phyloP scores from a whole-genome alignment of 1,140 invertebrate species.

The Formica selysi region DNA sequence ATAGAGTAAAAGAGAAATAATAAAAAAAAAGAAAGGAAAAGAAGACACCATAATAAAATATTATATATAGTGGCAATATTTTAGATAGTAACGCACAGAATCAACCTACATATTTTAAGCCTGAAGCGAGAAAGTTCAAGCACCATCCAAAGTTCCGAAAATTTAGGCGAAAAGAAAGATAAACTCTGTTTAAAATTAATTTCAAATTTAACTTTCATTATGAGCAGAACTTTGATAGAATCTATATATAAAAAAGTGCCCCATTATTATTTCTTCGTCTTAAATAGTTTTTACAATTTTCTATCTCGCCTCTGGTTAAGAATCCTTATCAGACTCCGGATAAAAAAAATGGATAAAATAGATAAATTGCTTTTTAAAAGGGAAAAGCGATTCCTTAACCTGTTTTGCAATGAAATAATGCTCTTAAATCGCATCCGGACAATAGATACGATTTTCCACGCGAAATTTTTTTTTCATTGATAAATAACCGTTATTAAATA shows the following conservation, averaged over 20 bases:
- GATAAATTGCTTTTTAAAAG: background rate
- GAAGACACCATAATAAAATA: background rate
- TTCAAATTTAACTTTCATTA: slow-evolving; percentile 44
- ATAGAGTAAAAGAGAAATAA: background rate
- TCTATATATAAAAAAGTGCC: background rate
- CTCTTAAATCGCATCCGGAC: background rate
- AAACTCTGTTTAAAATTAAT: slow-evolving; percentile 34
- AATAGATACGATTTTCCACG: slow-evolving; percentile 14
- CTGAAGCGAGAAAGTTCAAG: slow-evolving; percentile 10
- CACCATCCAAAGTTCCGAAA: background rate
- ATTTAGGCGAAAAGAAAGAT: slow-evolving; percentile 9
- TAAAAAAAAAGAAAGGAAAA: background rate
- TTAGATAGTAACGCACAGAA: background rate
- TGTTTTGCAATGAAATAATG: background rate
- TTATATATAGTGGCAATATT: background rate
- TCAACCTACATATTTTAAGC: background rate
- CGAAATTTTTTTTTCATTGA: slow-evolving; percentile 4
- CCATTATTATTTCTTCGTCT: slow-evolving; percentile 5
- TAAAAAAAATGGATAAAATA: slow-evolving; percentile 10
- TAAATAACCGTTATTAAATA: background rate
- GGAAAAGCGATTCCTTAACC: background rate
- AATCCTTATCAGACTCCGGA: background rate
- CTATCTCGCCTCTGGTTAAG: background rate
- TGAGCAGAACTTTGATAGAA: slow-evolving; percentile 23
- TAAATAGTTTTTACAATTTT: slow-evolving; percentile 30